A percentile compares a stretch with the other conserved stretches of the same genome.
Conservation (phyloP, 2,888 invertebrate genomes). For the Hyposoter didymator region DNA sequence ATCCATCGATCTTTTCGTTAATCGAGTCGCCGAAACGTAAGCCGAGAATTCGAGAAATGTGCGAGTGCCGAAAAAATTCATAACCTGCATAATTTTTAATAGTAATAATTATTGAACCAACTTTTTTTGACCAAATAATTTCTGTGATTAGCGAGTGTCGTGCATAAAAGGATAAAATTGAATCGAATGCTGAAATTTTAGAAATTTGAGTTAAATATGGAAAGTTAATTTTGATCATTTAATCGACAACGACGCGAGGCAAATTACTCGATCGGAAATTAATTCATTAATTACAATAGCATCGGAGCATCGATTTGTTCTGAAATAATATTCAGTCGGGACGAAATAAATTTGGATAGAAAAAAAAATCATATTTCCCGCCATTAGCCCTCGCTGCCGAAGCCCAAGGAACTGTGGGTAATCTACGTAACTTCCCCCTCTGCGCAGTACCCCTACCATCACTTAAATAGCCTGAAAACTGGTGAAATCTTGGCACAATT, state of each 20-base stretch:
- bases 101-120: neutral
- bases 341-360: neutral
- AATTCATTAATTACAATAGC: neutral
- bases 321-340: neutral
- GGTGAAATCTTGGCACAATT: constrained; percentile 46
- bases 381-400: constrained; percentile 50
- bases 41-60: neutral
- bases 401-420: constrained; percentile 65
- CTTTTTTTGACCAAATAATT: neutral
- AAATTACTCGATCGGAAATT: neutral
- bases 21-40: neutral
- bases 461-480: constrained; percentile 58
- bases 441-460: constrained; percentile 71
- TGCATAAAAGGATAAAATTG: neutral
- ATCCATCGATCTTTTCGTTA: neutral
- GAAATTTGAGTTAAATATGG: neutral
- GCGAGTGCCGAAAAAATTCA: neutral
- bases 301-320: neutral
- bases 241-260: neutral
- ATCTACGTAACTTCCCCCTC: constrained; percentile 75
- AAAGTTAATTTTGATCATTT: neutral
- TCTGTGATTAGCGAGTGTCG: neutral
- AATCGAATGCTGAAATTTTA: neutral
- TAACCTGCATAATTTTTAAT: neutral
- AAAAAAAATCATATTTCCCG: constrained; percentile 69